Evolutionary conservation across 2,797 vertebrate genomes (phyloP).

Genomic region (Choloepus didactylus): DNA sequence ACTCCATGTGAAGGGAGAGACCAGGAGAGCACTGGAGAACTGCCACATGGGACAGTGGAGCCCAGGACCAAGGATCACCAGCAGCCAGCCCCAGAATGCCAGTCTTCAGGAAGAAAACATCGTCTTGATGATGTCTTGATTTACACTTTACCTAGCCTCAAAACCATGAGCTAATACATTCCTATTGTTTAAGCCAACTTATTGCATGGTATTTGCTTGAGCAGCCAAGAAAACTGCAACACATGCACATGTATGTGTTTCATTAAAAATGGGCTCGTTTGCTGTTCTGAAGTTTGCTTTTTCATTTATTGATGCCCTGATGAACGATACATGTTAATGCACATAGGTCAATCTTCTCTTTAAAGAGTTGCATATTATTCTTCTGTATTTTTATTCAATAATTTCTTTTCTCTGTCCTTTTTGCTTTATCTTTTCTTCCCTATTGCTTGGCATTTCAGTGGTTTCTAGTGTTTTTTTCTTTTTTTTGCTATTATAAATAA

Average conservation of each 20-base stretch:
- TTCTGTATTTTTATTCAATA: constrained; percentile 19
- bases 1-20: too few species aligned
- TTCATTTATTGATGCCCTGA: neutral
- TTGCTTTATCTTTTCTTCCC: constrained; percentile 27
- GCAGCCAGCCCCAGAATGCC: too few species aligned
- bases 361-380: constrained; percentile 1
- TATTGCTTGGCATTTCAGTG: constrained; percentile 1
- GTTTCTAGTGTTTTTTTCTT: neutral
- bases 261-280: neutral
- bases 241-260: neutral
- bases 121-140: too few species aligned
- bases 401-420: neutral
- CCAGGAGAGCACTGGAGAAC: too few species aligned
- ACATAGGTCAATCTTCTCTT: neutral
- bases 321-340: neutral
- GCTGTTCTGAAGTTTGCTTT: neutral
- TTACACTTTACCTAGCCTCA: too few species aligned
- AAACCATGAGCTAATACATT: too few species aligned
- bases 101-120: too few species aligned
- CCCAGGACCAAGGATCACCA: too few species aligned
- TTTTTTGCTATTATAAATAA: constrained; percentile 45
- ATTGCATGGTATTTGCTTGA: too few species aligned
- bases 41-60: too few species aligned
- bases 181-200: too few species aligned
- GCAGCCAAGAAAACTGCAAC: too few species aligned